phyloP scores from a whole-genome alignment of 37 sponge, comb jelly and placozoan species.

The Crambe crambe region DNA sequence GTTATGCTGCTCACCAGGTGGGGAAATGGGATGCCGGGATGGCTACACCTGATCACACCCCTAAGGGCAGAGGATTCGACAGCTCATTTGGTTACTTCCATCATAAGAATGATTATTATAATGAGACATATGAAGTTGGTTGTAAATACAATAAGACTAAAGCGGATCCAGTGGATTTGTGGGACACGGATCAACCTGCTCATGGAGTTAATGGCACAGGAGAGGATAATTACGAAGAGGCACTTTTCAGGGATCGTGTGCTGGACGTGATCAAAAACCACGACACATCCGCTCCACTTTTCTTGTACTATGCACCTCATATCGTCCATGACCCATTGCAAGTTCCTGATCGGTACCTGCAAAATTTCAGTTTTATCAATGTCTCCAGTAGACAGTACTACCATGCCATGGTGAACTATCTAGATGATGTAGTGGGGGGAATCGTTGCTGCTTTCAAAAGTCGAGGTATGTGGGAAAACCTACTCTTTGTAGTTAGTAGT shows the following conservation, averaged over 20 bases:
- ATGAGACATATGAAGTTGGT: constrained; percentile 8
- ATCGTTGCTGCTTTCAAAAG: constrained; percentile 21
- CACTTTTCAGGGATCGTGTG: constrained; percentile 11
- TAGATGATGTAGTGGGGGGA: constrained; percentile 21
- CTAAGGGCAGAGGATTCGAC: constrained; percentile 33
- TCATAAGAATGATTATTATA: constrained; percentile 57
- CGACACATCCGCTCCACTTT: constrained; percentile 46
- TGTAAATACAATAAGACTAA: neutral
- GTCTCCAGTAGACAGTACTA: constrained; percentile 21
- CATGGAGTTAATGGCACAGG: constrained; percentile 46
- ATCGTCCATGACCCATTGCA: constrained; percentile 40
- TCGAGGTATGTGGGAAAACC: constrained; percentile 65
- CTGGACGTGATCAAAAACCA: constrained; percentile 40
- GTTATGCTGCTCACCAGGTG: constrained; percentile 52
- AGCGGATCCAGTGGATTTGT: constrained; percentile 22
- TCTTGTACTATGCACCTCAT: constrained; percentile 54
- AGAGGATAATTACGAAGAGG: constrained; percentile 25
- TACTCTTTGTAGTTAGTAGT: constrained; percentile 41
- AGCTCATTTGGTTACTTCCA: constrained; percentile 58
- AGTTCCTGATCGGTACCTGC: constrained; percentile 42
- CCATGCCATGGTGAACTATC: constrained; percentile 46
- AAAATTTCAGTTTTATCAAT: constrained; percentile 36
- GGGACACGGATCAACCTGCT: constrained; percentile 51
- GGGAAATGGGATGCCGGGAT: constrained; percentile 59
- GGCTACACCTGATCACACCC: constrained; percentile 33